Evolutionary conservation across 2,797 vertebrate genomes (phyloP), one percentile per base, ranked within the genome.

Genomic region (Notolabrus celidotus): DNA sequence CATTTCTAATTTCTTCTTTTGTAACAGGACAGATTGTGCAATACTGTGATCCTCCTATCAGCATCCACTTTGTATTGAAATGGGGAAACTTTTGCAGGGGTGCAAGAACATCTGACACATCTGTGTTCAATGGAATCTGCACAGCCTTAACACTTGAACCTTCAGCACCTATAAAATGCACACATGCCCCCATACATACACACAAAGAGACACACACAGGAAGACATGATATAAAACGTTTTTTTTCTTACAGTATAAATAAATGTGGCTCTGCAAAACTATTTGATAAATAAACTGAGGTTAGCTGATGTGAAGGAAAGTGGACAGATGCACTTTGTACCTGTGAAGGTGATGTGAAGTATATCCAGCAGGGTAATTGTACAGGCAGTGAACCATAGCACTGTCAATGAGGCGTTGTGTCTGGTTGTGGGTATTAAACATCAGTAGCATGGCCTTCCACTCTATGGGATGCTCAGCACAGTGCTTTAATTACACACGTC

Each of bases 1-100:
- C 38, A 52, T 57, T 74, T 77, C 79, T 4, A 19, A 52, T 29
- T 15, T 65, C 63, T 77, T 56, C 55, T 87, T 88, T 68, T 91
- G 81, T 90, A 93, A 93, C 91, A 89, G 23, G 78, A 83, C 76
- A 87, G 75, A 92, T 90, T 94, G 84, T 91, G 89, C 80, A 92
- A 94, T 87, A 94, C 94, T 95, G 89, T 85, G 36, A 31, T 29
- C 4, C 29, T 31, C 51, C 39, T 51, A 74, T 69, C 72, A 72
- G 78, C 80, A 66, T 88, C 65, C 67, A 52, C 76, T 77, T 34
- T 62, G 70, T 83, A 78, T 68, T 75, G 78, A 77, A 88, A 79
- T 65, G 39, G 60, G 84, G 69, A 60, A 39, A 64, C 75, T 36
- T 61, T 59, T 12, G 25, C 58, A 64, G 29, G 41, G 38, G 61